Base-by-base conservation (phyloP, 2,797 vertebrate species). In the Coluber constrictor region DNA sequence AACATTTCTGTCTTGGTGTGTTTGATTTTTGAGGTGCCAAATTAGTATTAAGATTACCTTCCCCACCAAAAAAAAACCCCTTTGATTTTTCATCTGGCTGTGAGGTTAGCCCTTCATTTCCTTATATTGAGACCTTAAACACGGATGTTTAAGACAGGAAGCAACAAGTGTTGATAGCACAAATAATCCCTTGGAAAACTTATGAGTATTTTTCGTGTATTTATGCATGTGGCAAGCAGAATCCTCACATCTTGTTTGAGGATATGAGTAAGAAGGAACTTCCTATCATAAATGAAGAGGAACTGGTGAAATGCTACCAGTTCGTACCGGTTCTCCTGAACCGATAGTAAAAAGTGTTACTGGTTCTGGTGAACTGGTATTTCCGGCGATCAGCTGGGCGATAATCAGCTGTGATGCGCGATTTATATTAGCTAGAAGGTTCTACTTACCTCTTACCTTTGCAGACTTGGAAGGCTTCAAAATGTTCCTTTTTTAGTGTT, bases 81-180 rank as follows among this genome's bases (percentile, higher is more conserved):
- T 3, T 23, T 23, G 70, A 47, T 23, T 20, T 37, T 20, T 74
- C 15, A 83, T 12, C 37, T 93, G 96, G 96, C 97, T 97, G 95
- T 97, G 95, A 97, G 96, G 95, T 96, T 97, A 97, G 97, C 96
- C 96, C 96, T 97, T 97, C 95, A 95, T 98, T 97, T 97, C 96
- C 93, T 93, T 96, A 16, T 3, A 5, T 3, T 70, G 23, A 60
- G 86, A 88, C 13, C 37, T 57, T 70, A 91, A 7, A 54, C 90
- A 32, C 8, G 5, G 10, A 4, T 43, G 10, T 60, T 88, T 66
- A 57, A 18, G 47, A n/a, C 55, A 54, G 25, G 47, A 27, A 83
- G 83, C 55, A 70, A 32, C 13, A 83, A 32, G 23, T 16, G 16
- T 23, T 79, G 86, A 51, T 32, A 83, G 11, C 86, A 16, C 56